phyloP scores from a whole-genome alignment of 2,888 invertebrate genomes.

The Therioaphis trifolii region DNA sequence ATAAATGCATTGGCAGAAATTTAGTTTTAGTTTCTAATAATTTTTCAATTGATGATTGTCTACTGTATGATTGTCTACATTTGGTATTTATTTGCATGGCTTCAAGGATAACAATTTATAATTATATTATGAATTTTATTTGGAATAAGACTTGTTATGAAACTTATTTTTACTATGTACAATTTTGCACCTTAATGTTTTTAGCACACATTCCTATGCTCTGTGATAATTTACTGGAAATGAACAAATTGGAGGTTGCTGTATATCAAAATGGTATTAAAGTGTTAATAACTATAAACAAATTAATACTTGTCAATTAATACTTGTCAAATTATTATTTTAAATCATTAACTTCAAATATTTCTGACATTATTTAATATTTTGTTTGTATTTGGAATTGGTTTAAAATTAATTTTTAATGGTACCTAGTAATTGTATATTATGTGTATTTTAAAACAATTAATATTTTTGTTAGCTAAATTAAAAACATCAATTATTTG shows the following conservation, averaged over 20 bases:
- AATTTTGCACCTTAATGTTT: constrained; percentile 63
- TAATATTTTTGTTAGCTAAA: not conserved
- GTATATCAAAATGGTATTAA: constrained; percentile 66
- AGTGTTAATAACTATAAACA: constrained; percentile 9
- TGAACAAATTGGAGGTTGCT: constrained; percentile 67
- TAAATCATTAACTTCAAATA: not conserved
- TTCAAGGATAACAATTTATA: not conserved
- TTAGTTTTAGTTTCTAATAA: not conserved
- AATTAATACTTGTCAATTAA: not conserved
- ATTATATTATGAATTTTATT: not conserved
- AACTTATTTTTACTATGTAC: constrained; percentile 23
- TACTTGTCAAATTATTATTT: constrained; percentile 12
- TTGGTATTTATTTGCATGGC: constrained; percentile 11
- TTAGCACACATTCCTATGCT: constrained; percentile 67
- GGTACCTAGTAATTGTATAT: not conserved
- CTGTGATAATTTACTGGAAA: constrained; percentile 67
- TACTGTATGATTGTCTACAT: not conserved
- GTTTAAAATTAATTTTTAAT: not conserved
- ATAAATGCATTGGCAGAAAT: not conserved
- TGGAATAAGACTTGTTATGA: not conserved
- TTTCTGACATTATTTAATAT: constrained; percentile 1
- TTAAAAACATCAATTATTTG: no score
- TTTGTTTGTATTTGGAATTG: constrained; percentile 7
- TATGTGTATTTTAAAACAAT: not conserved
- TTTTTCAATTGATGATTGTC: constrained; percentile 3